These are phyloP conservation scores for Zosterops pallidus DNA, from an alignment of 2,113 vertebrate species.

Conservation along the genomic window DNA sequence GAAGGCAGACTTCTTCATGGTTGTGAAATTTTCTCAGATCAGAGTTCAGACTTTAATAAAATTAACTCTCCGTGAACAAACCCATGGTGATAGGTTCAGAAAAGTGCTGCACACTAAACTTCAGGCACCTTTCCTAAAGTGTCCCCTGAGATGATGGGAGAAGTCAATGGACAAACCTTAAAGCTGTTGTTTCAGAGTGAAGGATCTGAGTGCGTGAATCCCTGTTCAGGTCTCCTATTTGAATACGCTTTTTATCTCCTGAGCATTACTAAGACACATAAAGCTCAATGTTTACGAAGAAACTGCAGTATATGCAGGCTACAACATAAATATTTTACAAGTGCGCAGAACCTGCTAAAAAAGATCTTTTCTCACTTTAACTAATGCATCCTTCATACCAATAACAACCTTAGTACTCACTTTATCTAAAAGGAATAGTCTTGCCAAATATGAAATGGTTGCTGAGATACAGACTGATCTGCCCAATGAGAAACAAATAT, in stretches of 20 bases:
- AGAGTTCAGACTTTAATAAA: not conserved
- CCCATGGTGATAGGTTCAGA: not conserved
- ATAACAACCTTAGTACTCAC: not conserved
- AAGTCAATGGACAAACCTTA: not conserved
- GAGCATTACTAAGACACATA: not conserved
- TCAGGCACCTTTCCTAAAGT: not conserved
- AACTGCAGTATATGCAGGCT: not conserved
- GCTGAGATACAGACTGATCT: constrained; percentile 13
- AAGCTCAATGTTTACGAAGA: not conserved
- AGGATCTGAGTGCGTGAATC: not conserved
- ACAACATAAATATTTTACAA: constrained; percentile 23
- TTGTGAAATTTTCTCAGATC: not conserved
- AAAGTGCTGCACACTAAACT: not conserved
- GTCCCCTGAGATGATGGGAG: not conserved
- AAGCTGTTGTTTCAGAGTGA: not conserved
- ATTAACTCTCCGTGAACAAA: not conserved
- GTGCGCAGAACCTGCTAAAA: not conserved
- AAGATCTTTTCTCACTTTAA: constrained; percentile 20
- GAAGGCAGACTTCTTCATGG: not conserved
- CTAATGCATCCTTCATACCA: not conserved
- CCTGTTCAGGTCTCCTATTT: not conserved
- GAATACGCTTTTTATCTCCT: not conserved
- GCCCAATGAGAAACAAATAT: not conserved
- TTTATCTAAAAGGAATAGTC: not conserved
- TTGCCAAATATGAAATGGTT: not conserved